Evolutionary conservation across 2,888 invertebrate species (phyloP).

Genomic region (Drosophila putrida): DNA sequence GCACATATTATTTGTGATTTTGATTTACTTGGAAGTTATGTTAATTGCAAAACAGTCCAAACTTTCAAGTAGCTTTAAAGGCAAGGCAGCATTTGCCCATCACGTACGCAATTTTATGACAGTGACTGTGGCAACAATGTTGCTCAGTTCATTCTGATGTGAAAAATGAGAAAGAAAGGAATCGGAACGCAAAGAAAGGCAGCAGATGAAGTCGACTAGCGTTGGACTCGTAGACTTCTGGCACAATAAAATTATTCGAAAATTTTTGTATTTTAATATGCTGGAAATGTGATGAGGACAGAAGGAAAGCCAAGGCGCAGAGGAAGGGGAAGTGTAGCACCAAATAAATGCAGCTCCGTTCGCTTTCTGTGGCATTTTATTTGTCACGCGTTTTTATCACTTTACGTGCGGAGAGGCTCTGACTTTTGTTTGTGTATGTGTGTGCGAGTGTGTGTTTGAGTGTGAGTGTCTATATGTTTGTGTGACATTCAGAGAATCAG

Average conservation of each 20-base stretch:
- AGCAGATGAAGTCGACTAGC: conserved; percentile 57
- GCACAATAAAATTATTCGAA: conserved; percentile 75
- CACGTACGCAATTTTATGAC: conserved; percentile 75
- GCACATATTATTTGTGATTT: conserved; percentile 12
- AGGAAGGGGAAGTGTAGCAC: conserved; percentile 12
- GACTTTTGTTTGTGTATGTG: conserved; percentile 13
- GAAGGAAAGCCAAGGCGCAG: not conserved
- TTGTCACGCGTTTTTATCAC: conserved; percentile 82
- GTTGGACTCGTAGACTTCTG: conserved; percentile 46
- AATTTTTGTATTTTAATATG: conserved; percentile 71
- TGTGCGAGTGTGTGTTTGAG: not conserved
- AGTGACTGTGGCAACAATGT: conserved; percentile 73
- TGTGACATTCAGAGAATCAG: conserved; percentile 63
- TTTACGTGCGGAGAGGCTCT: conserved; percentile 67
- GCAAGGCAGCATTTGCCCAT: conserved; percentile 28
- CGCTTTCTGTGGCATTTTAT: conserved; percentile 72
- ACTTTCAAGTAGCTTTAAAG: conserved; percentile 43
- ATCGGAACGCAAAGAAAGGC: conserved; percentile 25
- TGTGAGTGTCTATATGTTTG: conserved; percentile 26
- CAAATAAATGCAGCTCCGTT: conserved; percentile 67
- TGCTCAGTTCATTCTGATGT: conserved; percentile 15
- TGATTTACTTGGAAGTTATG: conserved; percentile 31
- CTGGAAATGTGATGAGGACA: conserved; percentile 48
- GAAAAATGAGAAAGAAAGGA: conserved; percentile 6
- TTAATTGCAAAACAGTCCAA: conserved; percentile 31